phyloP scores from a whole-genome alignment of 2,888 invertebrate genomes.

The Oscheius sp. region DNA sequence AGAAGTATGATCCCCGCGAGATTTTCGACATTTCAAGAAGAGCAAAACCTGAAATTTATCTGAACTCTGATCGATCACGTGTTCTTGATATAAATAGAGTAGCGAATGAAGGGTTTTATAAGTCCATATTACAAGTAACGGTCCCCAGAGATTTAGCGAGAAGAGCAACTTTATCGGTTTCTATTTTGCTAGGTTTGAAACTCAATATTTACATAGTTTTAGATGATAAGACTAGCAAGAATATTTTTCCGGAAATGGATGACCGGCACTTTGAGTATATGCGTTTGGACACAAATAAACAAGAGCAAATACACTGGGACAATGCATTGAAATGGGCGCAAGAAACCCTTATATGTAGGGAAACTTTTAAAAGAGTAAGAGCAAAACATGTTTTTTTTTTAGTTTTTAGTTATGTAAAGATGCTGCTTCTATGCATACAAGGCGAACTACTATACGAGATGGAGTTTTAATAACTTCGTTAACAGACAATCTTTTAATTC shows the following conservation, averaged over 20 bases:
- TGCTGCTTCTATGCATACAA: conserved; percentile 42
- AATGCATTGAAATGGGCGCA: conserved; percentile 66
- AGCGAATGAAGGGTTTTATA: neutral
- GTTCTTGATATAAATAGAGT: neutral
- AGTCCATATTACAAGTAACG: conserved; percentile 35
- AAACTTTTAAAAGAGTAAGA: conserved; percentile 57
- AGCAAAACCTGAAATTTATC: neutral
- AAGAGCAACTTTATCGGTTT: conserved; percentile 53
- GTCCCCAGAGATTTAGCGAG: conserved; percentile 60
- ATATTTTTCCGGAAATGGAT: conserved; percentile 34
- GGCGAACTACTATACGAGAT: conserved; percentile 55
- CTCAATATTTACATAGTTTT: neutral
- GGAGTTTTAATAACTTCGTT: conserved; percentile 59
- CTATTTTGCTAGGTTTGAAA: neutral
- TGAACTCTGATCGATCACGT: conserved; percentile 6
- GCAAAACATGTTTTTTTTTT: neutral
- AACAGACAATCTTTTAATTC: conserved; percentile 58
- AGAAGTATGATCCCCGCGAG: conserved; percentile 43
- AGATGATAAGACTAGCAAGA: conserved; percentile 39
- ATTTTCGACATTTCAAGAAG: conserved; percentile 56
- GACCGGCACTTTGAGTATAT: conserved; percentile 35
- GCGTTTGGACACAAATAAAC: conserved; percentile 43
- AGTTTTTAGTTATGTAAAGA: conserved; percentile 57
- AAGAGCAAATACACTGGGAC: conserved; percentile 58
- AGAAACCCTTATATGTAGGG: conserved; percentile 61